Evolutionary conservation across 2,888 invertebrate species (phyloP), one percentile per base, ranked within the genome.

Genomic region (Hermaeophaga mercurialis): DNA sequence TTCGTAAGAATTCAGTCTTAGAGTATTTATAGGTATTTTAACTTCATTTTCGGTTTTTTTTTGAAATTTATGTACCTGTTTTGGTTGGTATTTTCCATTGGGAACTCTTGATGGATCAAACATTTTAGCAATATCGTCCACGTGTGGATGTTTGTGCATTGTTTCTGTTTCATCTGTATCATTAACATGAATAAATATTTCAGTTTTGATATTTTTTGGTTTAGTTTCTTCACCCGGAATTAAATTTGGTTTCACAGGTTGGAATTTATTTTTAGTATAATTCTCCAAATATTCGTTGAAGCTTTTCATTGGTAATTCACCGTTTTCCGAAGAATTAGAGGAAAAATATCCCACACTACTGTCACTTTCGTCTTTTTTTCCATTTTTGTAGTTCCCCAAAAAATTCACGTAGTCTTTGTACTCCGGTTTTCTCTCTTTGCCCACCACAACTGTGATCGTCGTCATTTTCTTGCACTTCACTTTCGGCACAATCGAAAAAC

Each of bases 391-490:
- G 50, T 60, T 69, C 39, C 67, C 71, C 58, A 75, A 62, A 62
- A 74, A 75, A 33, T 68, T 70, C 26, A 72, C 70, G 61, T 75
- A 75, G 44, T 73, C 73, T 55, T 71, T 74, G 61, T 75, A 75
- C 26, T 66, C 62, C 1, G 66, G 65, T 34, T 62, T 67, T 52
- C 62, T 64, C 17, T 48, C 54, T 53, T 61, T 63, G 46, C 61
- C 56, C 26, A 57, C 54, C 41, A 50, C 52, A 11, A 58, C 55
- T 31, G 64, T 57, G 39, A 62, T 46, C 44, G 61, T 52, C 48
- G 66, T 59, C 66, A 65, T 63, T 47, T 33, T 54, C 18, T 18
- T 17, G 12, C 36, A 36, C 36, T 17, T 17, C 36, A 36, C 36
- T 31, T 31, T 31, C 12, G 5, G 31, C 12, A 5, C 12, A n/a